Conservation (phyloP, 2,113 vertebrate species). For the Amphilophus citrinellus region DNA sequence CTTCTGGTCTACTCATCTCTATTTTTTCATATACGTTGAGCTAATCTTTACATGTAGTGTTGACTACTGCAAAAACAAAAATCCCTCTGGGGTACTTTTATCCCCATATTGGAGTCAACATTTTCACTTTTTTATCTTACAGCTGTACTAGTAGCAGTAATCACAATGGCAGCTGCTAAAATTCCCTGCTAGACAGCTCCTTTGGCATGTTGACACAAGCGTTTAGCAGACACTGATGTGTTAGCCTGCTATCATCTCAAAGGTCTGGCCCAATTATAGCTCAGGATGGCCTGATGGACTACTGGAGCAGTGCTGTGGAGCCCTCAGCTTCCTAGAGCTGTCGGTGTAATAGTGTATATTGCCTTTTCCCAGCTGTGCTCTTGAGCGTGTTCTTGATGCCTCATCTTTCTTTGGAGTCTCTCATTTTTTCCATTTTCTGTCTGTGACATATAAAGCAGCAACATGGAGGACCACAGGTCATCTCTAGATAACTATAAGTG, state of each 20-base stretch:
- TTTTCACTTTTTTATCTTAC: background rate
- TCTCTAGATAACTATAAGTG: slow-evolving; percentile 64
- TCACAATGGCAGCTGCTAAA: slow-evolving; percentile 35
- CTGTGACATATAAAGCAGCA: slow-evolving; percentile 52
- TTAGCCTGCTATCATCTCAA: slow-evolving; percentile 57
- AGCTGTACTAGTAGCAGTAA: background rate
- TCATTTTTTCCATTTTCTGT: slow-evolving; percentile 11
- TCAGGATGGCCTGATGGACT: slow-evolving; percentile 62
- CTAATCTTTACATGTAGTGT: background rate
- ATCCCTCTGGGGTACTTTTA: background rate
- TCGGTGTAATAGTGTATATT: slow-evolving; percentile 51
- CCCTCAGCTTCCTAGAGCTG: slow-evolving; percentile 49
- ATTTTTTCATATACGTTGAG: background rate
- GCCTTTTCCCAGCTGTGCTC: slow-evolving; percentile 46
- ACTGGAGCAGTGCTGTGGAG: slow-evolving; percentile 38
- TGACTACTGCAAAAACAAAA: background rate
- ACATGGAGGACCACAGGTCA: slow-evolving; percentile 54
- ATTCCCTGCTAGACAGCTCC: slow-evolving; percentile 30
- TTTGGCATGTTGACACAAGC: slow-evolving; percentile 59
- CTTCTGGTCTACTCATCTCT: background rate
- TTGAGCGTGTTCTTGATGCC: slow-evolving; percentile 24
- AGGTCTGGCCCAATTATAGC: slow-evolving; percentile 73
- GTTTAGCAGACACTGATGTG: slow-evolving; percentile 61
- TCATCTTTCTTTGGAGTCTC: slow-evolving; percentile 13
- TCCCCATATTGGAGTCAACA: background rate